Conservation (phyloP, 2,113 vertebrate genomes). For the Alectura lathami region DNA sequence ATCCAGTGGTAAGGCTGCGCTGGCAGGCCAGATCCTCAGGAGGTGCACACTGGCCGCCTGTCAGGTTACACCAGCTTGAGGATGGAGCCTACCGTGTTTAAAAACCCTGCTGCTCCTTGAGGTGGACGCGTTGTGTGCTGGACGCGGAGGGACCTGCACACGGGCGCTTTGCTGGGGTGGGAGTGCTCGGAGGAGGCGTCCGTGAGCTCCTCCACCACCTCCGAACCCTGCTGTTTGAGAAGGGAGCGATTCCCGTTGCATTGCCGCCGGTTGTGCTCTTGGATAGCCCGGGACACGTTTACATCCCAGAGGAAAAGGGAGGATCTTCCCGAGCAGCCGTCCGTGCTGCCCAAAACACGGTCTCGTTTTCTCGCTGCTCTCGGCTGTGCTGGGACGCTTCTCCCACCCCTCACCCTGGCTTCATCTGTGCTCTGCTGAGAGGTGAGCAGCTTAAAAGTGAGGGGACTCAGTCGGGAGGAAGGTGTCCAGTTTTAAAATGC, state of each 20-base stretch:
- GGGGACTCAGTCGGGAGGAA: not conserved
- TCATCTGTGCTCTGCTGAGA: not conserved
- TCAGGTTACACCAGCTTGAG: not conserved
- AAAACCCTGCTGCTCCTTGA: not conserved
- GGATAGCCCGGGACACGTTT: not conserved
- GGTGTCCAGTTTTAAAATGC: slow-evolving; percentile 31
- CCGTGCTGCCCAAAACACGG: rapidly evolving
- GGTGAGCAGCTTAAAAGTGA: not conserved
- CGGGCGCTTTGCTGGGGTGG: rapidly evolving
- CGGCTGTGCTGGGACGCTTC: not conserved
- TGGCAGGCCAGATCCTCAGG: slow-evolving; percentile 2
- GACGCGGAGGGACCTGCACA: not conserved
- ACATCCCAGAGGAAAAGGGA: not conserved
- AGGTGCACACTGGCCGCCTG: not conserved
- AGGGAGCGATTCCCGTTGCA: not conserved
- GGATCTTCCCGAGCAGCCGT: not conserved
- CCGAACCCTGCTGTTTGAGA: not conserved
- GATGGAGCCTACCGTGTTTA: not conserved
- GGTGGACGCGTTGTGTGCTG: not conserved
- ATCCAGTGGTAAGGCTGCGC: slow-evolving; percentile 52
- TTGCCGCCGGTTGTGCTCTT: not conserved
- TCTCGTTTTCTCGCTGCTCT: rapidly evolving
- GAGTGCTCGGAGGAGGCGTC: not conserved
- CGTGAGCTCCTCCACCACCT: not conserved
- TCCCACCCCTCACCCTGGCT: not conserved